Evolutionary conservation across 1,140 invertebrate species (phyloP).

Genomic region (Littorina saxatilis): DNA sequence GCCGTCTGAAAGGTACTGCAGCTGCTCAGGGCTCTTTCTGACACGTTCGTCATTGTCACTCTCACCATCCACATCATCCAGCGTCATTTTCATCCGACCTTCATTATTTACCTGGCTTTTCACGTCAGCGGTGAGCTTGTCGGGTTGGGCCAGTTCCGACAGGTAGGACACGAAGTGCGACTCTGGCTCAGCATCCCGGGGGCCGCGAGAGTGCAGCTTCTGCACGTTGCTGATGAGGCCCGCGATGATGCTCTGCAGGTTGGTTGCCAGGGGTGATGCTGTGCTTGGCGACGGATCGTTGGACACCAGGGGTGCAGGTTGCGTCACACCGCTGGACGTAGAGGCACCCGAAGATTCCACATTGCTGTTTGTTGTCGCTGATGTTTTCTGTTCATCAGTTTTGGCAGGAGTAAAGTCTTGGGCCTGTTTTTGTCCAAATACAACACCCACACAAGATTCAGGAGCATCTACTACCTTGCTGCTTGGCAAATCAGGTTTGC

Average conservation of each 20-base stretch:
- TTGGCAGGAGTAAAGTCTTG: too few relatives aligned
- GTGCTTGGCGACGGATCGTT: background rate
- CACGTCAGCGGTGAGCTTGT: background rate
- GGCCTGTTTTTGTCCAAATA: too few relatives aligned
- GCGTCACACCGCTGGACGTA: too few relatives aligned
- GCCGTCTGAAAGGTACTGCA: background rate
- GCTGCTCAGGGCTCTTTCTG: background rate
- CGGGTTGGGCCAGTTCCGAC: background rate
- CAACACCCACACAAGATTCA: too few relatives aligned
- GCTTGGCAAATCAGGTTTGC: background rate
- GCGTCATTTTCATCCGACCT: too few relatives aligned
- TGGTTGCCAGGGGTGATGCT: background rate
- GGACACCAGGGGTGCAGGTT: too few relatives aligned
- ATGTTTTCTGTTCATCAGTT: too few relatives aligned
- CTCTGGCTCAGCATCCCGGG: background rate
- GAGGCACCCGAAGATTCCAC: too few relatives aligned
- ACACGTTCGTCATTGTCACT: background rate
- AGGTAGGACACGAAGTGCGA: background rate
- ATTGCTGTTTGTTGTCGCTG: too few relatives aligned
- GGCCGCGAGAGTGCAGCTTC: constrained; percentile 1
- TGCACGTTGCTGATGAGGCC: background rate
- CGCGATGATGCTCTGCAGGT: background rate
- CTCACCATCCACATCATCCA: background rate
- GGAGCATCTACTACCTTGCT: too few relatives aligned
- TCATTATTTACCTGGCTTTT: too few relatives aligned